These are phyloP conservation scores for Bruchidius siliquastri DNA, from an alignment of 2,888 invertebrate species.

Conservation along the genomic window DNA sequence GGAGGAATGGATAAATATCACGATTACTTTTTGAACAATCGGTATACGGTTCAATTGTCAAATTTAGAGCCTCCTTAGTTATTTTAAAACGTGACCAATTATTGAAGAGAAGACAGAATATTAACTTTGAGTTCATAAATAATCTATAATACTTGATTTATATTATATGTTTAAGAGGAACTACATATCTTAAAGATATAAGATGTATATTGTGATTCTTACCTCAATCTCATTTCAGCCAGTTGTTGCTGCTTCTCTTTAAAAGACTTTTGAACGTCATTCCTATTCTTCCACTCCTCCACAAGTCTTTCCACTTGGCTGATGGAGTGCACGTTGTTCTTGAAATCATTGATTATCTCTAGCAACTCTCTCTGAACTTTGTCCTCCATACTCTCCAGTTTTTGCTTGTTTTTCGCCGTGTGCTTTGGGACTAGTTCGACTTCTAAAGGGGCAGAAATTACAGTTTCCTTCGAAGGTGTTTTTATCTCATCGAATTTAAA, in stretches of 20 bases:
- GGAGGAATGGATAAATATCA: slow-evolving; percentile 40
- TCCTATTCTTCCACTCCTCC: slow-evolving; percentile 80
- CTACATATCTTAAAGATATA: no score
- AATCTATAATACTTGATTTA: no score
- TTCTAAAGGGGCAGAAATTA: slow-evolving; percentile 2
- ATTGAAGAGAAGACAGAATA: no score
- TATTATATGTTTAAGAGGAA: no score
- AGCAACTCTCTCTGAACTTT: slow-evolving; percentile 73
- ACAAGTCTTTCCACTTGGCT: slow-evolving; percentile 80
- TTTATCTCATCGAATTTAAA: slow-evolving; percentile 3
- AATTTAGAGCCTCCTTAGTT: neutral
- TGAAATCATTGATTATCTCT: slow-evolving; percentile 84
- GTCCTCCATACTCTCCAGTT: slow-evolving; percentile 43
- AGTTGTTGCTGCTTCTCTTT: slow-evolving; percentile 81
- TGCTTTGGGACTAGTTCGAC: slow-evolving; percentile 10
- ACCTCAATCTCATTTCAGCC: slow-evolving; percentile 63
- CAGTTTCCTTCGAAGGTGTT: slow-evolving; percentile 3
- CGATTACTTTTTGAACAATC: neutral
- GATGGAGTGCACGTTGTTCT: slow-evolving; percentile 82
- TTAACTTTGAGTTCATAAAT: no score
- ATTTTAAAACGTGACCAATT: no score
- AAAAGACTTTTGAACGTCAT: slow-evolving; percentile 81
- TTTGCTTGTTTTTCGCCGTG: slow-evolving; percentile 29
- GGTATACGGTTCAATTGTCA: no score
- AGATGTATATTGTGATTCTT: neutral